Evolutionary conservation across 2,113 vertebrate genomes (phyloP), one percentile per base, ranked within the genome.

Genomic region (Cyprinodon brontotheroides): DNA sequence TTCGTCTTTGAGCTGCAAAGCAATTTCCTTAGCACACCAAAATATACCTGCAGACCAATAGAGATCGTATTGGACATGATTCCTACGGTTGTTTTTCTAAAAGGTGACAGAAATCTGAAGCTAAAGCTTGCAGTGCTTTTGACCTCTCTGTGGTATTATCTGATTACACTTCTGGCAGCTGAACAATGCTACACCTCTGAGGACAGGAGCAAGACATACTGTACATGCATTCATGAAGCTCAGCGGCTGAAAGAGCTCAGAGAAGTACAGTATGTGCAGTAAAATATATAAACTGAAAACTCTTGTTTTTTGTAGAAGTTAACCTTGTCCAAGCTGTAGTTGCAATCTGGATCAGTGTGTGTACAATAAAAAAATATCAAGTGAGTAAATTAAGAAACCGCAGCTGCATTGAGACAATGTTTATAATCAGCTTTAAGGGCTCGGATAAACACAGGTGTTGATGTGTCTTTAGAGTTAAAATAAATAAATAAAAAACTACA

Each of bases 81-180:
- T 86, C 65, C 86, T 81, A 83, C 81, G 79, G 83, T 80, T 87
- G 76, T 82, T 88, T 86, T n/a, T 84, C 79, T 86, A 70, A 86
- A 90, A 90, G 84, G 86, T 92, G 91, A 91, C 82, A 91, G 90
- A 90, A 93, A 92, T 92, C 84, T 90, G 90, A 92, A 81, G 88
- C 90, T 90, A 70, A 87, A 87, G 68, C 87, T 89, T 88, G 89
- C 87, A 89, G 90, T 81, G 86, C 84, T 91, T 91, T 91, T 91
- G 87, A 88, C 89, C 89, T 90, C 90, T 92, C 88, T 74, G 85
- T 91, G 90, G 91, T 90, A 90, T 92, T 93, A 92, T 93, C 91
- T 92, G 87, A 92, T 93, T 93, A 91, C 91, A 93, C 68, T 84
- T 84, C 89, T 93, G 91, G 91, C 92, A 93, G 86, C 66, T 38